Conservation (phyloP, 1,140 invertebrate species). For the Drosophila repletoides region DNA sequence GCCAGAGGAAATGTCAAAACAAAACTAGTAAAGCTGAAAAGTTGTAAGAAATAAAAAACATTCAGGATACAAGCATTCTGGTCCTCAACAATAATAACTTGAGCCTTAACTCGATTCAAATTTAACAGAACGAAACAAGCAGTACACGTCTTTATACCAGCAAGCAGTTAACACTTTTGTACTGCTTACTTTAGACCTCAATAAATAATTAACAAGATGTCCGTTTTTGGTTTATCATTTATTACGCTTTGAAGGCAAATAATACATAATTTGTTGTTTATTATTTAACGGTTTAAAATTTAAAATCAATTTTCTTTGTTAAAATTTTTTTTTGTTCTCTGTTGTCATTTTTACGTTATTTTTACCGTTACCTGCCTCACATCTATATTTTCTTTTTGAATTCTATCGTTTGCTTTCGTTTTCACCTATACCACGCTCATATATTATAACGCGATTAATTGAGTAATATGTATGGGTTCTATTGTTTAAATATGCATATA, state of each 20-base stretch:
- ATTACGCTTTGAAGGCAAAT: conserved; percentile 61
- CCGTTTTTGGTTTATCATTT: conserved; percentile 46
- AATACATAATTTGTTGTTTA: conserved; percentile 54
- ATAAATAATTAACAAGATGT: neutral
- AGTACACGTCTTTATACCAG: too few relatives aligned
- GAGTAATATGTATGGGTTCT: conserved; percentile 27
- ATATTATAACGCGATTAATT: conserved; percentile 13
- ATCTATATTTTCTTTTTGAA: neutral
- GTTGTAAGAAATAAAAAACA: too few relatives aligned
- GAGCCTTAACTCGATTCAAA: too few relatives aligned
- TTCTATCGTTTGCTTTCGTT: neutral
- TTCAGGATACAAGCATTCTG: too few relatives aligned
- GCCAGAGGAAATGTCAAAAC: too few relatives aligned
- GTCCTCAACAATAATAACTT: too few relatives aligned
- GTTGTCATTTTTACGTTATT: conserved; percentile 11
- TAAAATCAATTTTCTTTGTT: conserved; percentile 35
- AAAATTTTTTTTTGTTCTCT: conserved; percentile 25
- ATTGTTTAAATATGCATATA: conserved; percentile 29
- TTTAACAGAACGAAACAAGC: too few relatives aligned
- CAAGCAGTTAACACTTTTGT: too few relatives aligned
- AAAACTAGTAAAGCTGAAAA: too few relatives aligned
- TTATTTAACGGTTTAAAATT: conserved; percentile 39
- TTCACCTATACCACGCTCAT: conserved; percentile 25
- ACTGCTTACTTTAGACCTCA: neutral
- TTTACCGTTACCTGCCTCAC: conserved; percentile 3